Evolutionary conservation across 2,888 invertebrate genomes (phyloP), one percentile per base, ranked within the genome.

Genomic region (Acronicta leporina): DNA sequence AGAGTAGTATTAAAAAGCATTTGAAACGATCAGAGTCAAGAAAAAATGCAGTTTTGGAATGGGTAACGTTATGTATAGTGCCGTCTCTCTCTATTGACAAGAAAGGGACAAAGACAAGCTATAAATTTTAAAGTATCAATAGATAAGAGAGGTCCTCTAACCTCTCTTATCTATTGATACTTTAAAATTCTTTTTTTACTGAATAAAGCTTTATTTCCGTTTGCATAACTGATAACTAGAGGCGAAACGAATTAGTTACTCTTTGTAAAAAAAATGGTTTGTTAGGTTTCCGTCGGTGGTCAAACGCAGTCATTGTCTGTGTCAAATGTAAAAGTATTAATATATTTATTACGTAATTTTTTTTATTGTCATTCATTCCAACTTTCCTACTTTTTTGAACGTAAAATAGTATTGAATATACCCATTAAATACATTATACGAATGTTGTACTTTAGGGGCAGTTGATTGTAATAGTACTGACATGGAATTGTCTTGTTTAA

Each of bases 321-420:
- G 77, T 77, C 77, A 79, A 77, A 77, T 75, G 55, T 68, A 71
- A 71, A 75, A 79, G 79, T 79, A 77, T 77, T 77, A 72, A 58
- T 68, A 77, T 74, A 68, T 63, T 60, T 70, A 70, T 56, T 41
- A 57, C 20, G 57, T 63, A 49, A 55, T 14, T 9, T 41, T 51
- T n/a, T 58, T 46, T 15, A 56, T 63, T 60, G 47, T 66, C 7
- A 55, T 71, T 67, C 77, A 77, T 77, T 77, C 77, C 77, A 79
- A 38, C 69, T 65, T 63, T 55, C 30, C n/a, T 68, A 58, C 45
- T 62, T 59, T 48, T 46, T 56, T 58, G 25, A 58, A 42, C 55
- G 50, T 70, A 73, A 51, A 57, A 48, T 63, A 65, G 52, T 67
- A 51, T 48, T 50, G n/a, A 66, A 48, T 56, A 35, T 60, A 53